phyloP scores from a whole-genome alignment of 2,797 vertebrate species.

The Paguma larvata region DNA sequence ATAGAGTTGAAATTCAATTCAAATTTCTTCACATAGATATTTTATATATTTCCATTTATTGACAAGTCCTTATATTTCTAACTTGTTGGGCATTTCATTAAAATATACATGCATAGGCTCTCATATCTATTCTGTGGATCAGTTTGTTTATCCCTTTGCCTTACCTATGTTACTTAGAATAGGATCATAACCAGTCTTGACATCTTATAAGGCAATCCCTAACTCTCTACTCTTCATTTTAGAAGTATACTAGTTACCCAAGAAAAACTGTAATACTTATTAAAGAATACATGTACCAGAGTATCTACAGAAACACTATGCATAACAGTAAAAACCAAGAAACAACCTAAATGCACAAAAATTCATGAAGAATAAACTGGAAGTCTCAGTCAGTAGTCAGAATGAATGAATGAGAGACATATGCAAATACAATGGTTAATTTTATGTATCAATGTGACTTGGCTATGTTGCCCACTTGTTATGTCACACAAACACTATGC shows the following conservation, averaged over 20 bases:
- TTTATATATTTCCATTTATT: background rate
- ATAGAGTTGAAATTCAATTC: background rate
- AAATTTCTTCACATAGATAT: background rate
- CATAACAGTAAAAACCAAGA: background rate
- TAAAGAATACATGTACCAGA: background rate
- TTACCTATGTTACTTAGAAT: background rate
- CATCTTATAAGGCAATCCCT: background rate
- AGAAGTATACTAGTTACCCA: background rate
- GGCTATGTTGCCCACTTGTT: background rate
- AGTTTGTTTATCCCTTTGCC: background rate
- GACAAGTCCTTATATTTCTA: background rate
- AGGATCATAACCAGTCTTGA: background rate
- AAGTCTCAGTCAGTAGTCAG: background rate
- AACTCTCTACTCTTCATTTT: background rate
- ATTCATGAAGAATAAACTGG: background rate
- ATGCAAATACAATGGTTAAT: background rate
- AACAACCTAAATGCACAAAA: background rate
- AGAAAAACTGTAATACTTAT: background rate
- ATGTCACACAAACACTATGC: background rate
- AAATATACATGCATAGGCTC: background rate
- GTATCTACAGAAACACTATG: background rate
- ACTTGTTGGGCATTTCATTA: background rate
- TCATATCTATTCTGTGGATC: background rate
- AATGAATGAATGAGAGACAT: background rate
- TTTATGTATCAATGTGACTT: background rate